Conservation (phyloP, 2,113 vertebrate species). For the Lates calcarifer region DNA sequence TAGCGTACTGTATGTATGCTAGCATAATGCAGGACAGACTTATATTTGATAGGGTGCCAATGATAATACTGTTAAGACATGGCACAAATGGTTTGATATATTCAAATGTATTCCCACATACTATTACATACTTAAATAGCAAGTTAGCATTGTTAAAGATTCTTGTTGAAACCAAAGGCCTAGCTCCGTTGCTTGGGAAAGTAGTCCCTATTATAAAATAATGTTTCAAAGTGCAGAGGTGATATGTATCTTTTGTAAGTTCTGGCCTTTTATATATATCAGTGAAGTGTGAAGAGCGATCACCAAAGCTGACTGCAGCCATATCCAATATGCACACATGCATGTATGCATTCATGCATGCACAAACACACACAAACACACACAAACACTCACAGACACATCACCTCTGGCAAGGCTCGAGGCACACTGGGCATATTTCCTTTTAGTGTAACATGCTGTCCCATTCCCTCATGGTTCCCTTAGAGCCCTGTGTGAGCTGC, state of each 20-base stretch:
- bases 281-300: slow-evolving; percentile 14
- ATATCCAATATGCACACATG: slow-evolving; percentile 34
- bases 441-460: slow-evolving; percentile 67
- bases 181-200: background rate
- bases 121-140: background rate
- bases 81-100: background rate
- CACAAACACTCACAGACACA: slow-evolving; percentile 2
- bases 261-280: slow-evolving; percentile 39
- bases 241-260: background rate
- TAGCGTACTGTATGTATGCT: background rate
- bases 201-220: background rate
- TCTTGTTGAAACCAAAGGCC: background rate
- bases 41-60: background rate
- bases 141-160: background rate
- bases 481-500: slow-evolving; percentile 11
- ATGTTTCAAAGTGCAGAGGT: background rate
- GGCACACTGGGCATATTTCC: slow-evolving; percentile 70
- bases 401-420: slow-evolving; percentile 67
- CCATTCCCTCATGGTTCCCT: slow-evolving; percentile 46
- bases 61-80: background rate
- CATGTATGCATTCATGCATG: slow-evolving; percentile 43
- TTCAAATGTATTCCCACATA: background rate
- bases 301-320: slow-evolving; percentile 28
- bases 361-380: slow-evolving; percentile 5
- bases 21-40: background rate